These are phyloP conservation scores for Coilia nasus DNA, from an alignment of 2,797 vertebrate species.

Conservation along the genomic window DNA sequence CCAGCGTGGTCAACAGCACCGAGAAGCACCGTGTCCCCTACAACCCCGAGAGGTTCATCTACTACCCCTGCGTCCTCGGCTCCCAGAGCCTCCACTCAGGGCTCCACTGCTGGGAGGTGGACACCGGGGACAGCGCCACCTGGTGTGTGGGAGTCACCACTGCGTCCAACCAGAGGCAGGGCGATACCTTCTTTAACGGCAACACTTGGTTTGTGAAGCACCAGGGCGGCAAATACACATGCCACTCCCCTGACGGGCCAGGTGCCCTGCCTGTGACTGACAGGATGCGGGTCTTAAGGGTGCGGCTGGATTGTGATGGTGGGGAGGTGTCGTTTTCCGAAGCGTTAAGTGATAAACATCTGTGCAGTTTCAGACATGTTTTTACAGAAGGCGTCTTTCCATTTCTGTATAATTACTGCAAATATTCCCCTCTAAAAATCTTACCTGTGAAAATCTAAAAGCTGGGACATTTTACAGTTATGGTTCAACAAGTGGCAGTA, in stretches of 20 bases:
- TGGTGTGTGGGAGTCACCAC: constrained; percentile 30
- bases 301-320: constrained; percentile 31
- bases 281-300: constrained; percentile 24
- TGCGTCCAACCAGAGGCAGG: not conserved
- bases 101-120: constrained; percentile 23
- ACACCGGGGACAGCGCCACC: not conserved
- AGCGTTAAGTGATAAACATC: not conserved
- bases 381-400: constrained; percentile 40
- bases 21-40: not conserved
- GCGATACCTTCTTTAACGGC: not conserved
- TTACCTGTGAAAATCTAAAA: constrained; percentile 15
- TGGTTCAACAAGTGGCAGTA: too few relatives aligned
- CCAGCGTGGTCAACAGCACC: not conserved
- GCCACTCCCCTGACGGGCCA: not conserved
- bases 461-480: not conserved
- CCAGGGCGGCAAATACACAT: not conserved
- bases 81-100: not conserved
- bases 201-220: not conserved
- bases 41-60: constrained; percentile 30
- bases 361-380: constrained; percentile 25
- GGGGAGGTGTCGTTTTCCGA: constrained; percentile 40
- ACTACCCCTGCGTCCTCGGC: constrained; percentile 12
- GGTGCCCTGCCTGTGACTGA: constrained; percentile 17
- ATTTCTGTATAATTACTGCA: constrained; percentile 37
- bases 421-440: constrained; percentile 27